These are phyloP conservation scores for Cryptus viduatorius DNA, from an alignment of 2,888 invertebrate genomes.

Conservation along the genomic window DNA sequence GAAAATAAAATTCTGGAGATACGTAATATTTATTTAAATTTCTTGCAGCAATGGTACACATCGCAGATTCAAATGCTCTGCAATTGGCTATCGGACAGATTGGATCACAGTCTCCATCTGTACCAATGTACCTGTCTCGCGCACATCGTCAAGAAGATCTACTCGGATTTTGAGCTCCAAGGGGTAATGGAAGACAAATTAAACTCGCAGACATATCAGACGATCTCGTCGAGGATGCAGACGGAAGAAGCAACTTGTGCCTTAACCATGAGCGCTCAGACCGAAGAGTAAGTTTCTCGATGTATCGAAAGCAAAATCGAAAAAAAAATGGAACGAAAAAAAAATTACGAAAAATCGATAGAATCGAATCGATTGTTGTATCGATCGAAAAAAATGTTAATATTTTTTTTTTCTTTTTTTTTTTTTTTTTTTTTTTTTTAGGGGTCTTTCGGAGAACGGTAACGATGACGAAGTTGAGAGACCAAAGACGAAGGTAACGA, in stretches of 20 bases:
- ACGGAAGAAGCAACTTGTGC: constrained; percentile 98
- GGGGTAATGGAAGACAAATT: constrained; percentile 99
- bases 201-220: constrained; percentile 97
- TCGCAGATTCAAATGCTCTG: constrained; percentile 97
- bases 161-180: constrained; percentile 99
- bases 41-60: constrained; percentile 95
- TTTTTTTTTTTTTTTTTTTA: constrained; percentile 56
- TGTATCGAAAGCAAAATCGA: too few species aligned
- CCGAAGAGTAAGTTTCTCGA: constrained; percentile 87
- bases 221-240: constrained; percentile 96
- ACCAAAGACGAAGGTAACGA: constrained; percentile 87
- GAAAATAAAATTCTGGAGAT: background rate
- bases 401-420: constrained; percentile 23
- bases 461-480: constrained; percentile 88
- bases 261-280: constrained; percentile 92
- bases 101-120: constrained; percentile 97
- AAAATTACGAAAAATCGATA: too few species aligned
- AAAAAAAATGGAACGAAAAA: too few species aligned
- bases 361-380: background rate
- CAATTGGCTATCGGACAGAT: constrained; percentile 96
- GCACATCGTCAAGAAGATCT: constrained; percentile 99
- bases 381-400: background rate
- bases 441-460: constrained; percentile 84
- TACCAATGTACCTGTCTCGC: constrained; percentile 99
- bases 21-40: background rate